Evolutionary conservation across 2,888 invertebrate genomes (phyloP), one percentile per base, ranked within the genome.

Genomic region (Drosophila nr. perissopoda): DNA sequence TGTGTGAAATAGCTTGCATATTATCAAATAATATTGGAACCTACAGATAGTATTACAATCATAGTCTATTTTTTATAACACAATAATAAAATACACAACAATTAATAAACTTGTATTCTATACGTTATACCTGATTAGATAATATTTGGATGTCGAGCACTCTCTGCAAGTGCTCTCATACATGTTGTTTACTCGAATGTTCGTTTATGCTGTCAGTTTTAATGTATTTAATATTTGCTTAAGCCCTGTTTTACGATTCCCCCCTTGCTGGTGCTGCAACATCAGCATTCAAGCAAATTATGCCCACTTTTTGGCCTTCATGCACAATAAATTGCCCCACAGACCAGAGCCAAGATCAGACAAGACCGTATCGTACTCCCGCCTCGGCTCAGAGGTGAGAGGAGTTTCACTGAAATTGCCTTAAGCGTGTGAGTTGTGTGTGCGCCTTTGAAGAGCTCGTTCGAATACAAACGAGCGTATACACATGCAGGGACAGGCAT

Each of bases 151-250:
- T 11, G 27, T 33, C 18, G 11, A 2, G n/a, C 11, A 29, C 10
- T n/a, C 46, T 16, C 16, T 18, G 21, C 5, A 16, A 29, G 25
- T 27, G 25, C 18, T 29, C 13, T 21, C 27, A 31, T 8, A 27
- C 2, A 16, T 18, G 48, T 36, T 80, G 66, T 76, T 73, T 80
- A 64, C 58, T 60, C 66, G 70, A 58, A 69, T 85, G 66, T 58
- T 54, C 36, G 76, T 36, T 68, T 71, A 70, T 78, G 78, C 76
- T 79, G 89, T 83, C 89, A 79, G 89, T 83, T 85, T 78, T 78
- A 88, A 89, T 85, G 82, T 89, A 87, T 83, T 85, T 89, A 85
- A 89, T 85, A 85, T 85, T 85, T 85, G 78, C 76, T 74, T 76
- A 86, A 83, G 82, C 70, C 82, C 34, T 46, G n/a, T 59, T 57